Percentiles rank a stretch among this genome's conserved stretches.
phyloP scores from a whole-genome alignment of 2,113 vertebrate genomes.

The Noturus placidus region DNA sequence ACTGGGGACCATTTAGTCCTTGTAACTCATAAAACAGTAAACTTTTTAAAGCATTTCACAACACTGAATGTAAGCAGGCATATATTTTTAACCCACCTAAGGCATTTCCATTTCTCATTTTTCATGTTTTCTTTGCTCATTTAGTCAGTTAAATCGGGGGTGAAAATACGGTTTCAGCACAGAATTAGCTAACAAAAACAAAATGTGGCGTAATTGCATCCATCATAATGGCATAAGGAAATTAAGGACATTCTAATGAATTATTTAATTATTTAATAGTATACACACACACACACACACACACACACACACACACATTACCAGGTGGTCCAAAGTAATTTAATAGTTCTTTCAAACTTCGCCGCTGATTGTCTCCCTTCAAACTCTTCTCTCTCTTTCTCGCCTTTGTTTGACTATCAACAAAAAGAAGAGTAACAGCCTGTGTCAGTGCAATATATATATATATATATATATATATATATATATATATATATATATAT shows the following conservation, averaged over 20 bases:
- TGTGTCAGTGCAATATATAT: no score
- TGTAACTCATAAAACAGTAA: neutral
- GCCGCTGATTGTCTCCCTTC: no score
- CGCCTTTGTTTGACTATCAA: no score
- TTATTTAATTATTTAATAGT: no score
- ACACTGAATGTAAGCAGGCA: neutral
- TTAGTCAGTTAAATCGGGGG: neutral
- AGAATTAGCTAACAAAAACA: neutral
- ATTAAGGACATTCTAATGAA: neutral
- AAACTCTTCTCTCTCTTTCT: no score
- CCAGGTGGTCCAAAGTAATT: no score
- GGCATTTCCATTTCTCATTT: neutral
- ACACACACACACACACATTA: no score
- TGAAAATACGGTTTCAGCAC: neutral
- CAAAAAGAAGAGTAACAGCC: no score
- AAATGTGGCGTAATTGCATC: neutral
- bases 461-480: no score
- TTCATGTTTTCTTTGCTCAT: neutral
- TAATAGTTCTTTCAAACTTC: no score
- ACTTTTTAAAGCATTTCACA: neutral
- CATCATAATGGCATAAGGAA: neutral
- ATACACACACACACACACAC: no score
- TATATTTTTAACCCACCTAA: neutral
- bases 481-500: no score
- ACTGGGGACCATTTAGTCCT: neutral